These are phyloP conservation scores for Helostoma temminkii DNA, from an alignment of 2,797 vertebrate species.

Conservation along the genomic window DNA sequence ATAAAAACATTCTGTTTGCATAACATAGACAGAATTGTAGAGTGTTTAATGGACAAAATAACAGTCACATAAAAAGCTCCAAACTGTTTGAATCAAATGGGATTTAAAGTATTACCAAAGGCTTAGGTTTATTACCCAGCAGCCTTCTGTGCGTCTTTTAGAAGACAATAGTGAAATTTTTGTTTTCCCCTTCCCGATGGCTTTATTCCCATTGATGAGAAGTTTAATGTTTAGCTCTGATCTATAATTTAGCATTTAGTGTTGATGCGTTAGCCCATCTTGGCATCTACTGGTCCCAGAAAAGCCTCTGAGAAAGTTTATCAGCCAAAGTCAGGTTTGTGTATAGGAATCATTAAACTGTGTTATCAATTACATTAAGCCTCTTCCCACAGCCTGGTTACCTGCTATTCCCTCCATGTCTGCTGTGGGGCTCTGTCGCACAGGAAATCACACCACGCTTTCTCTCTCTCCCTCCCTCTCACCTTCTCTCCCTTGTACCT, in stretches of 20 bases:
- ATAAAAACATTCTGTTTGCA: slow-evolving; percentile 23
- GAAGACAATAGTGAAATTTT: slow-evolving; percentile 41
- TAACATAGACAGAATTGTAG: slow-evolving; percentile 9
- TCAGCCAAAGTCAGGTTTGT: slow-evolving; percentile 7
- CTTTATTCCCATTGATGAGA: slow-evolving; percentile 37
- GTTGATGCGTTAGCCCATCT: slow-evolving; percentile 17
- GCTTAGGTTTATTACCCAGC: slow-evolving; percentile 45
- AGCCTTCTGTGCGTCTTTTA: slow-evolving; percentile 21
- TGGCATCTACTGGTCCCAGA: slow-evolving; percentile 12
- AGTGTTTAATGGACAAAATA: slow-evolving; percentile 19
- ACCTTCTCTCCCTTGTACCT: slow-evolving; percentile 39
- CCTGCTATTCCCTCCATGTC: slow-evolving; percentile 83
- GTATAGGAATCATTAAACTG: slow-evolving; percentile 21
- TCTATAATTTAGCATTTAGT: slow-evolving; percentile 65
- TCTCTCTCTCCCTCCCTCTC: slow-evolving; percentile 50
- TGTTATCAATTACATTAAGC: slow-evolving; percentile 14
- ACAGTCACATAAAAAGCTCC: slow-evolving; percentile 24
- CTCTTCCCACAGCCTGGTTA: slow-evolving; percentile 25
- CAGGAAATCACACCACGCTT: slow-evolving; percentile 76
- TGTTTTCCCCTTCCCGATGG: slow-evolving; percentile 40
- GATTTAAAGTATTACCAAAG: slow-evolving; percentile 42
- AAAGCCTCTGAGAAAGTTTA: slow-evolving; percentile 29
- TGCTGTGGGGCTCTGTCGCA: slow-evolving; percentile 87
- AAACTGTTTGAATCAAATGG: slow-evolving; percentile 48
- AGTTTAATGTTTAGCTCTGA: slow-evolving; percentile 58